Conservation (phyloP, 2,888 invertebrate genomes). For the Conchocele bisecta region DNA sequence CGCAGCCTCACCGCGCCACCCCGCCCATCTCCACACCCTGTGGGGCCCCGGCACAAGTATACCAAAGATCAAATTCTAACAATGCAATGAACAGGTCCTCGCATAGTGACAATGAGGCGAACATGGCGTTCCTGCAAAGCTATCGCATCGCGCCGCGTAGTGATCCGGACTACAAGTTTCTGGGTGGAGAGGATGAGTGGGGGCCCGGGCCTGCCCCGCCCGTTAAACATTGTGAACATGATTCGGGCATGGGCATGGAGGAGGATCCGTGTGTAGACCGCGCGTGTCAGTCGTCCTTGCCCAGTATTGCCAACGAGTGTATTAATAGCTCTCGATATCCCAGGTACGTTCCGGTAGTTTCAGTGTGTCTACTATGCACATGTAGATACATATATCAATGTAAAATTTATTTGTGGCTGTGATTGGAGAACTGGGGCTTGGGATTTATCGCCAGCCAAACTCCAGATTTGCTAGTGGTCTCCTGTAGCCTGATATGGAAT, state of each 20-base stretch:
- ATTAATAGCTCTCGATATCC: constrained; percentile 60
- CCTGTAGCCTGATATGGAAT: too few relatives aligned
- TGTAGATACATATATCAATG: too few relatives aligned
- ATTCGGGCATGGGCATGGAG: constrained; percentile 53
- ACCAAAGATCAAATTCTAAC: constrained; percentile 43
- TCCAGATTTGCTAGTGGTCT: too few relatives aligned
- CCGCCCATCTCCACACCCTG: constrained; percentile 33
- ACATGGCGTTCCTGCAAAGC: constrained; percentile 59
- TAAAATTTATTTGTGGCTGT: too few relatives aligned
- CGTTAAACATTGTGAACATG: constrained; percentile 50
- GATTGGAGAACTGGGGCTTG: too few relatives aligned
- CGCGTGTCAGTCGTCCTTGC: constrained; percentile 84
- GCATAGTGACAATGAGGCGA: constrained; percentile 64
- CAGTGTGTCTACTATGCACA: too few relatives aligned
- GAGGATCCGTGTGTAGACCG: constrained; percentile 82
- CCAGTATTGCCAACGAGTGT: constrained; percentile 76
- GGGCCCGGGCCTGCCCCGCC: constrained; percentile 56
- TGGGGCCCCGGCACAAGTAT: constrained; percentile 36
- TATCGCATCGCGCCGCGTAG: constrained; percentile 57
- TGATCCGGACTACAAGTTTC: constrained; percentile 26
- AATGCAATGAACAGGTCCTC: constrained; percentile 50
- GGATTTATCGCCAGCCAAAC: too few relatives aligned
- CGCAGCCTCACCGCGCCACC: constrained; percentile 44
- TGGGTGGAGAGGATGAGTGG: constrained; percentile 52
- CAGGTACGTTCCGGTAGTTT: too few relatives aligned